phyloP scores from a whole-genome alignment of 2,113 vertebrate genomes.

The Dolichallabes microphthalmus region DNA sequence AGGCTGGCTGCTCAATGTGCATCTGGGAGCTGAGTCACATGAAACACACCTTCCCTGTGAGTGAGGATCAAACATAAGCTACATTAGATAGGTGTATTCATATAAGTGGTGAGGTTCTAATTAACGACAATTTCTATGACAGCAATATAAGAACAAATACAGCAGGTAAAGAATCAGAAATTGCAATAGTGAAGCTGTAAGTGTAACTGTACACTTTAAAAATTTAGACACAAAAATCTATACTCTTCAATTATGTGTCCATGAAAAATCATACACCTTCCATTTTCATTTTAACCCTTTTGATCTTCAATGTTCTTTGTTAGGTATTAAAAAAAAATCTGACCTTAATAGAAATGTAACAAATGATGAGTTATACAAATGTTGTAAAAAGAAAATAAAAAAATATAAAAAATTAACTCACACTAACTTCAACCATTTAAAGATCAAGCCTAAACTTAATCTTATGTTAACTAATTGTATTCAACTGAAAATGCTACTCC shows the following conservation, averaged over 20 bases:
- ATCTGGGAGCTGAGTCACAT: conserved; percentile 67
- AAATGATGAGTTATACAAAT: neutral
- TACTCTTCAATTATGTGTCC: neutral
- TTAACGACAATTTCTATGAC: neutral
- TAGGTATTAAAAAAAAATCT: neutral
- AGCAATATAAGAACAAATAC: neutral
- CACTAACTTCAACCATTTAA: neutral
- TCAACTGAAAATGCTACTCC: no score
- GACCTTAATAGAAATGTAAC: neutral
- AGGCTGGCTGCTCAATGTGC: conserved; percentile 55
- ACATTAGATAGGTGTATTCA: neutral
- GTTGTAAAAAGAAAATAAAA: no score
- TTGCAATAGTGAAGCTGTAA: neutral
- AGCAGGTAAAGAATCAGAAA: neutral
- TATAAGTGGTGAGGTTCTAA: neutral
- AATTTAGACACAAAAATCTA: neutral
- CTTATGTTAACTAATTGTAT: neutral
- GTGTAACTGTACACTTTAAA: neutral
- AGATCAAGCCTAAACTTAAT: neutral
- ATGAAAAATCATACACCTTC: neutral
- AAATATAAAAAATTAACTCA: no score
- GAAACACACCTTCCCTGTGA: conserved; percentile 69
- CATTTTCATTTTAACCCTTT: neutral
- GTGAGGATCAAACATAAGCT: conserved; percentile 21
- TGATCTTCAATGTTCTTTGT: neutral